Percentiles rank a stretch among this genome's conserved stretches.
These are phyloP conservation scores for Malthinus flaveolus DNA, from an alignment of 2,888 invertebrate genomes.

Conservation along the genomic window DNA sequence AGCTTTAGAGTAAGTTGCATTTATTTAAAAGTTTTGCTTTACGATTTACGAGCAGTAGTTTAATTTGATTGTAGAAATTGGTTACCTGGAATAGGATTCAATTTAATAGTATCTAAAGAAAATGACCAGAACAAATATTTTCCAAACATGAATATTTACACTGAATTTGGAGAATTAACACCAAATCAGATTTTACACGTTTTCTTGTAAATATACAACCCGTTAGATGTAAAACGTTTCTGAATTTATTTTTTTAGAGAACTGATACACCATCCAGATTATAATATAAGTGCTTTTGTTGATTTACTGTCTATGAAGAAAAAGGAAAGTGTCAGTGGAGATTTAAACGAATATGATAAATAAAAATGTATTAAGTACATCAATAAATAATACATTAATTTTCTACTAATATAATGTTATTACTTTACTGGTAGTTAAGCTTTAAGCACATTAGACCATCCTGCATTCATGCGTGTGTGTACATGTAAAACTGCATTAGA, in stretches of 20 bases:
- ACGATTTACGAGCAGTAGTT: conserved; percentile 1
- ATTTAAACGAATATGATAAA: too few species aligned
- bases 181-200: conserved; percentile 61
- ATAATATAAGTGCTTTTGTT: conserved; percentile 65
- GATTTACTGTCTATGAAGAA: conserved; percentile 55
- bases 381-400: too few species aligned
- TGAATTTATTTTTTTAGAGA: conserved; percentile 39
- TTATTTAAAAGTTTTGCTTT: conserved; percentile 3
- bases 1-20: conserved; percentile 68
- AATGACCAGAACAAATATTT: conserved; percentile 35
- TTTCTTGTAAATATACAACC: conserved; percentile 13
- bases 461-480: too few species aligned
- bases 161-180: conserved; percentile 70
- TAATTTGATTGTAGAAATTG: conserved; percentile 59
- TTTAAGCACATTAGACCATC: too few species aligned
- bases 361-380: too few species aligned
- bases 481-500: too few species aligned
- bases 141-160: conserved; percentile 70
- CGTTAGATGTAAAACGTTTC: not conserved
- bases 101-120: conserved; percentile 39
- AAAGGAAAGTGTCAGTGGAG: too few species aligned
- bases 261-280: conserved; percentile 67
- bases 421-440: too few species aligned
- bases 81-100: conserved; percentile 71
- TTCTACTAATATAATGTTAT: too few species aligned